A percentile compares a stretch with the other conserved stretches of the same genome.
Evolutionary conservation across 2,888 invertebrate genomes (phyloP).

Genomic region (Scrobipalpa atriplicella): DNA sequence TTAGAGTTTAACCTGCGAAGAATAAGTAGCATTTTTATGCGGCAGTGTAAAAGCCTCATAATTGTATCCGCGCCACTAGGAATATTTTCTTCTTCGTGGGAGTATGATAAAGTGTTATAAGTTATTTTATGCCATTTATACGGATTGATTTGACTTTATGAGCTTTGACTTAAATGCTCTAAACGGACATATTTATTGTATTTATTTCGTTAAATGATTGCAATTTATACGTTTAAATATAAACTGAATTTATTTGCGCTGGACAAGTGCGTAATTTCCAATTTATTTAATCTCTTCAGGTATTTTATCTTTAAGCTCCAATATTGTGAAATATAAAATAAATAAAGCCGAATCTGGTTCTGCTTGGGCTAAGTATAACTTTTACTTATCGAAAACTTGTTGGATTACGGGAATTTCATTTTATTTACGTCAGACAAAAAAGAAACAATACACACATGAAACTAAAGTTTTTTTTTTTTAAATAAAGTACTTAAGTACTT

Average conservation of each 20-base stretch:
- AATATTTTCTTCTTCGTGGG: slow-evolving; percentile 9
- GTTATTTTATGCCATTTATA: slow-evolving; percentile 23
- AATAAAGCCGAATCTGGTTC: neutral
- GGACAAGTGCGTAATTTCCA: slow-evolving; percentile 7
- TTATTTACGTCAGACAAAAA: too few relatives aligned
- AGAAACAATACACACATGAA: too few relatives aligned
- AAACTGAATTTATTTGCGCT: neutral
- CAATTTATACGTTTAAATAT: slow-evolving; percentile 9
- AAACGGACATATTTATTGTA: slow-evolving; percentile 17
- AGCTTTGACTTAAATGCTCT: slow-evolving; percentile 20
- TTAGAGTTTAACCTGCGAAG: too few relatives aligned
- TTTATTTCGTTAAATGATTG: slow-evolving; percentile 14
- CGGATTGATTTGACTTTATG: slow-evolving; percentile 27
- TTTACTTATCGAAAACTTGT: neutral
- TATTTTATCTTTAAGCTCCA: slow-evolving; percentile 1
- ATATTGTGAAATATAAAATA: slow-evolving; percentile 3
- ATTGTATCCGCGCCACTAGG: neutral
- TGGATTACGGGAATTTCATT: neutral
- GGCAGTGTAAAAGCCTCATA: neutral
- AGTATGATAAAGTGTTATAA: slow-evolving; percentile 20
- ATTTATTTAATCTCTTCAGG: neutral
- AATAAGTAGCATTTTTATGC: neutral
- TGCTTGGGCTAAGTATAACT: neutral
- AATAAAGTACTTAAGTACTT: too few relatives aligned
- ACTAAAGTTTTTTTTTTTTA: too few relatives aligned